Evolutionary conservation across 2,797 vertebrate genomes (phyloP).

Genomic region (Chromobotia macracanthus): DNA sequence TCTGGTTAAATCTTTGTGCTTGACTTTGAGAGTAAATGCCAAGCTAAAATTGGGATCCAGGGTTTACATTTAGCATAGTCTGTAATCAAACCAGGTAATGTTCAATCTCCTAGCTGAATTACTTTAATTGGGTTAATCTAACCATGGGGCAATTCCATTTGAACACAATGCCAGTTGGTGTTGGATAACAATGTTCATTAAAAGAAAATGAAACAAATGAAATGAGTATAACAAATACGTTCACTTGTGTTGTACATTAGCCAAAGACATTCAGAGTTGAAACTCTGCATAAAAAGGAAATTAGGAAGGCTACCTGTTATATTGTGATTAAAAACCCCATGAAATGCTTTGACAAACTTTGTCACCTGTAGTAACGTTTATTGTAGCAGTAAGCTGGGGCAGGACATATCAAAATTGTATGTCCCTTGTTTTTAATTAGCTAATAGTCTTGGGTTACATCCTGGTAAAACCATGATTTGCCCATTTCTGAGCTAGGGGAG

Average conservation of each 20-base stretch:
- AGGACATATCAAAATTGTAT: no score
- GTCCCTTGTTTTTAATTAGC: no score
- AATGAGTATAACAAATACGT: background rate
- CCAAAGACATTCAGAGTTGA: background rate
- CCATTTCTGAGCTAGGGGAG: no score
- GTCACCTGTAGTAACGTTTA: no score
- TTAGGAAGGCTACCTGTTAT: background rate
- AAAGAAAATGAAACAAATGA: background rate
- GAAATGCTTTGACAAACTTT: no score
- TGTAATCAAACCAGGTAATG: background rate
- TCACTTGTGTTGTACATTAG: background rate
- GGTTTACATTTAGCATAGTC: background rate
- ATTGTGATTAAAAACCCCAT: no score
- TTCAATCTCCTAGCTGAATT: background rate
- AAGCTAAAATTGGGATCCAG: background rate
- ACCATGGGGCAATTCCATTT: background rate
- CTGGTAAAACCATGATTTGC: no score
- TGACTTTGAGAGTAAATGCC: background rate
- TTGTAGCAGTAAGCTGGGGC: no score
- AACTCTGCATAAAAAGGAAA: background rate
- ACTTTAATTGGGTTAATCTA: conserved; percentile 5
- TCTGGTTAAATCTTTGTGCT: background rate
- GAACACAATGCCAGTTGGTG: background rate
- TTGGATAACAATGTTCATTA: background rate
- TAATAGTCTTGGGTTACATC: no score